Percentiles rank a stretch among this genome's conserved stretches.
Conservation (phyloP, 2,888 invertebrate genomes). For the Myopa tessellatipennis region DNA sequence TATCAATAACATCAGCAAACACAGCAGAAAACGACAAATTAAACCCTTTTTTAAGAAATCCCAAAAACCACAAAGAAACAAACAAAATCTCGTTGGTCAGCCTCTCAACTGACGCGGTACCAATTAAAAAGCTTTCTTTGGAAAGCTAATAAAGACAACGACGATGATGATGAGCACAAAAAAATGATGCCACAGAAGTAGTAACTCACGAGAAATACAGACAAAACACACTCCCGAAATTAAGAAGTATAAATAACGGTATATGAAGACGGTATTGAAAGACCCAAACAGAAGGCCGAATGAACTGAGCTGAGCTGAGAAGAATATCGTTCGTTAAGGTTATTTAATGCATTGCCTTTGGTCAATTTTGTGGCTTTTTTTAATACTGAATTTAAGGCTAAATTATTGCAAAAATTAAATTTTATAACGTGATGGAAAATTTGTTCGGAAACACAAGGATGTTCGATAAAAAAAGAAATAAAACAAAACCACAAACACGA, state of each 20-base stretch:
- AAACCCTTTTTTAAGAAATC: not conserved
- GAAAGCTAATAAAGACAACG: constrained; percentile 3
- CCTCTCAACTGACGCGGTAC: not conserved
- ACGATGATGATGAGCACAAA: constrained; percentile 1
- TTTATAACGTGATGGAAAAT: constrained; percentile 26
- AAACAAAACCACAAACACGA: not conserved
- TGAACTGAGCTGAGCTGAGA: not conserved
- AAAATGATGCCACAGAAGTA: not conserved
- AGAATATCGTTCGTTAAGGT: not conserved
- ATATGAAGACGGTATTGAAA: not conserved
- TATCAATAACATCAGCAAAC: no score
- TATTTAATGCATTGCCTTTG: not conserved
- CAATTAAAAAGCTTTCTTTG: constrained; percentile 10
- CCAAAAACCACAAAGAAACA: not conserved
- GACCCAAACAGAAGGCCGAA: not conserved
- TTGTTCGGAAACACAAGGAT: constrained; percentile 2
- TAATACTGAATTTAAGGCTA: not conserved
- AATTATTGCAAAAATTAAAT: constrained; percentile 28
- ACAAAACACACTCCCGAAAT: not conserved
- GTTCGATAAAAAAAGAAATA: not conserved
- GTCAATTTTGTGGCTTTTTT: not conserved
- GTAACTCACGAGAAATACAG: constrained; percentile 1
- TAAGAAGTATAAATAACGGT: constrained; percentile 8
- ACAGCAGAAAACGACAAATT: not conserved
- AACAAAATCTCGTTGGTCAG: not conserved